Evolutionary conservation across 1,140 invertebrate species (phyloP).

Genomic region (Caenorhabditis inopinata): DNA sequence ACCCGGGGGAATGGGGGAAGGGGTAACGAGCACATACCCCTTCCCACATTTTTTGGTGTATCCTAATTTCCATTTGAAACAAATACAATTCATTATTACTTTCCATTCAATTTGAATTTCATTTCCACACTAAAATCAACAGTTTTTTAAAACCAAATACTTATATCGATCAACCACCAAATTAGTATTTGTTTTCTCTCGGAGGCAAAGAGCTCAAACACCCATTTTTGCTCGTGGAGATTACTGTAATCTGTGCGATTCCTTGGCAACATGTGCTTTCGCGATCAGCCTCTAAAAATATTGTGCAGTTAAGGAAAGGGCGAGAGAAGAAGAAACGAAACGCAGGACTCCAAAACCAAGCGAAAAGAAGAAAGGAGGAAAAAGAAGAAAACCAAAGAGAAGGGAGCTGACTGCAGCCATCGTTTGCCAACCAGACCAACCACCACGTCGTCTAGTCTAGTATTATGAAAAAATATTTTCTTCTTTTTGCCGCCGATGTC

Average conservation of each 20-base stretch:
- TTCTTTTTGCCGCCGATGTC: background rate
- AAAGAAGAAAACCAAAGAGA: background rate
- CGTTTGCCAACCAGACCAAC: background rate
- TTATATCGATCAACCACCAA: background rate
- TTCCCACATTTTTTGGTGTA: too few species aligned
- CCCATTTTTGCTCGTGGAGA: background rate
- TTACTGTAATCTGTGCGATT: slow-evolving; percentile 23
- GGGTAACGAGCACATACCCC: too few species aligned
- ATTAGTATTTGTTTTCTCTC: background rate
- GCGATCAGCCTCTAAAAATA: background rate
- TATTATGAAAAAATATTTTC: slow-evolving; percentile 6
- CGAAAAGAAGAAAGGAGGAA: background rate
- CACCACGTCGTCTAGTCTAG: slow-evolving; percentile 10
- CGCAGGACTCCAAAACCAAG: background rate
- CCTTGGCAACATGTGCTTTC: background rate
- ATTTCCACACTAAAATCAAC: too few species aligned
- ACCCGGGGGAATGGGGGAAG: too few species aligned
- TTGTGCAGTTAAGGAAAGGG: background rate
- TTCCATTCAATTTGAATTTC: too few species aligned
- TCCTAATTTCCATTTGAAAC: too few species aligned
- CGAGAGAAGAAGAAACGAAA: background rate
- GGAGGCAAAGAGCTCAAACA: background rate
- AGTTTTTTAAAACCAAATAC: too few species aligned
- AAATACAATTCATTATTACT: too few species aligned
- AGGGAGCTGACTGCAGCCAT: background rate